Percentiles rank a stretch among this genome's conserved stretches.
Conservation (phyloP, 2,113 vertebrate species). For the Hemiprocne comata region DNA sequence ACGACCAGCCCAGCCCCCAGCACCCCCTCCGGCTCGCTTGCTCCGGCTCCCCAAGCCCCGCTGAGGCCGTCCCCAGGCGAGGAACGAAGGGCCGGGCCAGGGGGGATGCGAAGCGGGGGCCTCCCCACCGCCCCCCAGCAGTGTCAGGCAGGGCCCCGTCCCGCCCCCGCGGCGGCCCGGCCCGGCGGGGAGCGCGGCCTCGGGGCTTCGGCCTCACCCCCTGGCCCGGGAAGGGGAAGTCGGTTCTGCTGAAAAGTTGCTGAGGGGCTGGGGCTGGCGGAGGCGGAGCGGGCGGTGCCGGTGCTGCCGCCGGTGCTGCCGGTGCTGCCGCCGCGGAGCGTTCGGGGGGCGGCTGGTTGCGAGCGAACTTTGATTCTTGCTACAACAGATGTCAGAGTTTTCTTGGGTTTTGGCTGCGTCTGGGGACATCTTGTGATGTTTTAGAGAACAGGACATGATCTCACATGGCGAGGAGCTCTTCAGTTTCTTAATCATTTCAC, state of each 20-base stretch:
- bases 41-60: not conserved
- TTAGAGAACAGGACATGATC: conserved; percentile 90
- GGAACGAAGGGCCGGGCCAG: not conserved
- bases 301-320: not conserved
- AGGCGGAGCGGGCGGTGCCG: not conserved
- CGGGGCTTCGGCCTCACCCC: not conserved
- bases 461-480: conserved; percentile 94
- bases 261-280: conserved; percentile 3
- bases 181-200: not conserved
- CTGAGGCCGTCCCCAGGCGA: not conserved
- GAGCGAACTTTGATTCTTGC: conserved; percentile 59
- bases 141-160: not conserved
- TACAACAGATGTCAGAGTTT: conserved; percentile 79
- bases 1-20: not conserved
- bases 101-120: not conserved
- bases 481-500: conserved; percentile 99
- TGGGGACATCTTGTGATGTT: conserved; percentile 83
- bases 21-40: not conserved
- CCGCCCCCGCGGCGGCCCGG: not conserved
- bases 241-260: conserved; percentile 16
- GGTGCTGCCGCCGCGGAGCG: not conserved
- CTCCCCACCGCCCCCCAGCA: not conserved
- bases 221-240: conserved; percentile 19
- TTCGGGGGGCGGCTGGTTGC: not conserved
- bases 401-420: conserved; percentile 80